Conservation (phyloP, 1,140 invertebrate genomes). For the Caenorhabditis latens region DNA sequence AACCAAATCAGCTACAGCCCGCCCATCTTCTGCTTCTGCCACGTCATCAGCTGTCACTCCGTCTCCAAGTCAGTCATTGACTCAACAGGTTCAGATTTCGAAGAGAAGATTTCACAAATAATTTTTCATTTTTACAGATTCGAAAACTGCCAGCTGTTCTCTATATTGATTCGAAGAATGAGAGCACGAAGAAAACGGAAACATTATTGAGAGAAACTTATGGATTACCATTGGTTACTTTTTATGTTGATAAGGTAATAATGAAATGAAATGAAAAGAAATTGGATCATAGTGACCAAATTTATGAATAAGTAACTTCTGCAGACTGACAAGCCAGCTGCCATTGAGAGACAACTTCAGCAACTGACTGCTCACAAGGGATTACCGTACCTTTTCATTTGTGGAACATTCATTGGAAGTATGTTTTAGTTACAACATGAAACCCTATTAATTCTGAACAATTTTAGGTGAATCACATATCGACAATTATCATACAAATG, state of each 20-base stretch:
- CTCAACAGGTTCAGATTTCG: not conserved
- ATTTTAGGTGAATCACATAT: slow-evolving; percentile 72
- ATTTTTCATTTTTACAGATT: slow-evolving; percentile 69
- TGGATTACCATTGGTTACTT: slow-evolving; percentile 76
- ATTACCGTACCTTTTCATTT: slow-evolving; percentile 77
- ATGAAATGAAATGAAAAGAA: too few species aligned
- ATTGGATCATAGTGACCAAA: not conserved
- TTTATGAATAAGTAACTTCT: not conserved
- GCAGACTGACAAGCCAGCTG: slow-evolving; percentile 71
- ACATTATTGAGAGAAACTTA: slow-evolving; percentile 74
- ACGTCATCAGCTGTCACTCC: slow-evolving; percentile 51
- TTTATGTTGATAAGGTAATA: slow-evolving; percentile 75
- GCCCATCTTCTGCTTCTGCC: slow-evolving; percentile 35
- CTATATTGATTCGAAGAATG: slow-evolving; percentile 73
- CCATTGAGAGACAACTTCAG: slow-evolving; percentile 72
- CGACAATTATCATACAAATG: slow-evolving; percentile 75
- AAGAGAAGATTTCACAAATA: not conserved
- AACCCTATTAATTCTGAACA: not conserved
- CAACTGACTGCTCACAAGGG: slow-evolving; percentile 75
- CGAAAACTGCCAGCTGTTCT: slow-evolving; percentile 76
- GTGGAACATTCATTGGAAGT: slow-evolving; percentile 78
- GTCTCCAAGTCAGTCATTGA: slow-evolving; percentile 53
- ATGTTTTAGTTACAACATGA: not conserved
- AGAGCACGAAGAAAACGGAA: slow-evolving; percentile 69
- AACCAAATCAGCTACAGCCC: slow-evolving; percentile 1